Evolutionary conservation across 2,888 invertebrate species (phyloP).

Genomic region (Athalia cordata): DNA sequence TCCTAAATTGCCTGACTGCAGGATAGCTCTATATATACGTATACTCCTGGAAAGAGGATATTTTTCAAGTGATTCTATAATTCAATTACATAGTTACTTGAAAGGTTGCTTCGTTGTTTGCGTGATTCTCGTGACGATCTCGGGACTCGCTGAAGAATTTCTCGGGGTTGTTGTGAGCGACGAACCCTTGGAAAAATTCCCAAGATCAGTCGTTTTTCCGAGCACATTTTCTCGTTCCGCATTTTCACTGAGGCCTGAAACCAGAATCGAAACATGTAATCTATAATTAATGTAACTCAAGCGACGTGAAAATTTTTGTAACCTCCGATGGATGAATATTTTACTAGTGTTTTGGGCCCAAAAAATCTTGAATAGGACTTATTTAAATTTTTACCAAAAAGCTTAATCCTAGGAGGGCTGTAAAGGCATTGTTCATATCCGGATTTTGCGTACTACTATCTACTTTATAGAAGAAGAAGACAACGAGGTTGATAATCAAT

Average conservation of each 20-base stretch:
- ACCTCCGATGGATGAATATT: no score
- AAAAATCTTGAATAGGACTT: no score
- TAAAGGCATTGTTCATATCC: no score
- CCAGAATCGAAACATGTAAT: conserved; percentile 24
- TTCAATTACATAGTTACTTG: conserved; percentile 51
- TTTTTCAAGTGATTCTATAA: conserved; percentile 32
- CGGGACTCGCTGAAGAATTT: background rate
- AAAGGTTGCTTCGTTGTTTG: conserved; percentile 55
- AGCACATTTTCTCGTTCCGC: conserved; percentile 55
- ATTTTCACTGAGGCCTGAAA: conserved; percentile 62
- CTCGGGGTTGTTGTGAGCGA: conserved; percentile 47
- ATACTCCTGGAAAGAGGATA: conserved; percentile 10
- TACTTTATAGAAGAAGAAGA: background rate
- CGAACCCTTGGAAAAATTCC: conserved; percentile 10
- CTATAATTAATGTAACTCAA: conserved; percentile 6
- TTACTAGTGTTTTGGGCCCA: no score
- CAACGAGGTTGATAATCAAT: background rate
- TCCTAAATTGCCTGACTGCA: background rate
- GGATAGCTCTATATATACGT: background rate
- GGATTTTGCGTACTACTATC: no score
- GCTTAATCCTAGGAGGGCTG: no score
- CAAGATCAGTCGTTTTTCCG: conserved; percentile 27
- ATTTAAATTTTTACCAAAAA: no score
- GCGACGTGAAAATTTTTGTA: background rate
- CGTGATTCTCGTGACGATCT: conserved; percentile 53